A percentile compares a stretch with the other conserved stretches of the same genome.
These are phyloP conservation scores for Pongo pygmaeus DNA, from an alignment of 2,113 vertebrate species.

Conservation along the genomic window DNA sequence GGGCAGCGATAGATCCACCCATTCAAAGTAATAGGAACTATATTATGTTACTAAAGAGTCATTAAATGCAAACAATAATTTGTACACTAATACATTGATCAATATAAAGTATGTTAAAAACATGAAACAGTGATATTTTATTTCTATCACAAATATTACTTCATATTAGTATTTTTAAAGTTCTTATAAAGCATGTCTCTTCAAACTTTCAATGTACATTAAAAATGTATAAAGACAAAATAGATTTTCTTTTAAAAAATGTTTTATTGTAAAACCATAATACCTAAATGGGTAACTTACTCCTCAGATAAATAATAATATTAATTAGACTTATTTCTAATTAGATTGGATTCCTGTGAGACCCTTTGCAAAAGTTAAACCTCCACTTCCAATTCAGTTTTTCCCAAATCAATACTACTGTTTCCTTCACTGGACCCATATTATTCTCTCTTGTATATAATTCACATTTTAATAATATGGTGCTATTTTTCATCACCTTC, in stretches of 20 bases:
- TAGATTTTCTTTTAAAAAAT: not conserved
- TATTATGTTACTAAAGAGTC: not conserved
- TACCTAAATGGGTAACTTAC: not conserved
- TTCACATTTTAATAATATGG: not conserved
- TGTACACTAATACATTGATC: not conserved
- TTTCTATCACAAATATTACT: not conserved
- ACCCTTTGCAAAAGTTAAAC: not conserved
- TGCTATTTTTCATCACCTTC: not conserved
- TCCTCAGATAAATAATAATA: not conserved
- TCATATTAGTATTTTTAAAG: not conserved
- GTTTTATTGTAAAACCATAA: not conserved
- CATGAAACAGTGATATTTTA: not conserved
- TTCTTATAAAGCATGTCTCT: not conserved
- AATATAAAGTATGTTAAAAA: not conserved
- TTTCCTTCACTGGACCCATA: not conserved
- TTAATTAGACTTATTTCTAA: constrained; percentile 10
- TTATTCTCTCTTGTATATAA: not conserved
- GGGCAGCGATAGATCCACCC: constrained; percentile 38
- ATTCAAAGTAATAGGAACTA: constrained; percentile 51
- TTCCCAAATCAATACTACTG: not conserved
- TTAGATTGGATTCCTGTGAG: not conserved
- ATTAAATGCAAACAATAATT: constrained; percentile 24
- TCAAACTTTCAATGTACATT: not conserved
- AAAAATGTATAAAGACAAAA: not conserved
- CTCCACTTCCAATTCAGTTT: not conserved